Evolutionary conservation across 2,888 invertebrate genomes (phyloP), one percentile per base, ranked within the genome.

Genomic region (Caenorhabditis panamensis): DNA sequence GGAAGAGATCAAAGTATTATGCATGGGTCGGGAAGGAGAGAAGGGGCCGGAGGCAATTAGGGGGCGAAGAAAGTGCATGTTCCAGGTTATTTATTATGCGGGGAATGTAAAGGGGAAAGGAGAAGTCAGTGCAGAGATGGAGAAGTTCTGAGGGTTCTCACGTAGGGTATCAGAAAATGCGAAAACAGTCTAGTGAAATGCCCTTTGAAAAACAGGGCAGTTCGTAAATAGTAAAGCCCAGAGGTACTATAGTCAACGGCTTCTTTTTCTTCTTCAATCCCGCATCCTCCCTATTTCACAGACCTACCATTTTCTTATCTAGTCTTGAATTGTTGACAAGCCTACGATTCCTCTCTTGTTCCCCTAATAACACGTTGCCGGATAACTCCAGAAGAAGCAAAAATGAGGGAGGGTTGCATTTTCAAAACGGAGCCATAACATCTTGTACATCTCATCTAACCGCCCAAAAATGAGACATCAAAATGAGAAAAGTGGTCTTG

Each of bases 61-160:
- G 16, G 22, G 31, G 31, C 41, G 37, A 20, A 47, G 53, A 71
- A 71, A 71, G 71, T 61, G 47, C 62, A 72, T 44, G 63, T 72
- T 72, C 63, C 56, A 31, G 44, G 28, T 63, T 54, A 63, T 63
- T 72, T 63, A 72, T 63, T 72, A 63, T 72, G 56, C 62, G 53
- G 63, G 63, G 61, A 61, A 59, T 69, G 61, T 36, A 49, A 24
- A 68, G 24, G 56, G 54, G 28, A 16, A 66, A 56, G 24, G 36
- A 59, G 49, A 16, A 49, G 68, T 31, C 26, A 28, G 28, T 13
- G n/a, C 18, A 41, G 41, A 26, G 54, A 24, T 11, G 13, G 16
- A 13, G 41, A 13, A 16, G n/a, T n/a, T n/a, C n/a, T n/a, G n/a
- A n/a, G n/a, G n/a, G n/a, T n/a, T n/a, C n/a, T n/a, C n/a, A n/a